Percentiles rank a stretch among this genome's conserved stretches.
Conservation (phyloP, 2,797 vertebrate genomes). For the Fistularia tabacaria region DNA sequence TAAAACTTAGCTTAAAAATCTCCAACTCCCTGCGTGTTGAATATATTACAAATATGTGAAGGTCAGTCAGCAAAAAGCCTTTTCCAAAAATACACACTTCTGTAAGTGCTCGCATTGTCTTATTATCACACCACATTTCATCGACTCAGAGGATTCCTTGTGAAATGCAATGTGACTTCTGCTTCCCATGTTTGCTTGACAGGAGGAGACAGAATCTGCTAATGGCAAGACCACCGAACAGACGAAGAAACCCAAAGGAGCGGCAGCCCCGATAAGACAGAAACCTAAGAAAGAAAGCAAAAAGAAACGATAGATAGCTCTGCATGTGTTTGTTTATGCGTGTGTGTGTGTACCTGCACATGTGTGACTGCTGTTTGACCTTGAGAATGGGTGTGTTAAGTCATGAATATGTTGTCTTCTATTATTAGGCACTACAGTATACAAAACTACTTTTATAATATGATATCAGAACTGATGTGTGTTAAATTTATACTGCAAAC, state of each 20-base stretch:
- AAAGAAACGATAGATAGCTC: slow-evolving; percentile 72
- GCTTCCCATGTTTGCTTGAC: slow-evolving; percentile 24
- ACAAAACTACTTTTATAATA: slow-evolving; percentile 14
- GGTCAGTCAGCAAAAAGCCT: not conserved
- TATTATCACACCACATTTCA: slow-evolving; percentile 3
- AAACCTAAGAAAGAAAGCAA: slow-evolving; percentile 82
- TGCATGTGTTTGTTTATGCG: not conserved
- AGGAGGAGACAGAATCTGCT: slow-evolving; percentile 67
- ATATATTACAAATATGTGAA: no score
- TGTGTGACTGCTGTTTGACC: not conserved
- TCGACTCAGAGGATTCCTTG: slow-evolving; percentile 1
- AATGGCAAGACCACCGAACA: slow-evolving; percentile 66
- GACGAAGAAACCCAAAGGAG: slow-evolving; percentile 72
- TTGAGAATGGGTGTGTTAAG: not conserved
- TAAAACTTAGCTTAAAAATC: not conserved
- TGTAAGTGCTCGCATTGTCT: not conserved
- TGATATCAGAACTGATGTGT: not conserved
- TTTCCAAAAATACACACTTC: not conserved
- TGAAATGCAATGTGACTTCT: slow-evolving; percentile 5
- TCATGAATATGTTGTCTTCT: slow-evolving; percentile 8
- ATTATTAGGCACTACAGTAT: slow-evolving; percentile 4
- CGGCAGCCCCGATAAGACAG: slow-evolving; percentile 67
- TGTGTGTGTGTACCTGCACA: not conserved
- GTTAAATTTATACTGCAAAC: not conserved
- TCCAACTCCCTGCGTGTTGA: not conserved